These are phyloP conservation scores for Uropetala carovei DNA, from an alignment of 2,888 invertebrate species.

Conservation along the genomic window DNA sequence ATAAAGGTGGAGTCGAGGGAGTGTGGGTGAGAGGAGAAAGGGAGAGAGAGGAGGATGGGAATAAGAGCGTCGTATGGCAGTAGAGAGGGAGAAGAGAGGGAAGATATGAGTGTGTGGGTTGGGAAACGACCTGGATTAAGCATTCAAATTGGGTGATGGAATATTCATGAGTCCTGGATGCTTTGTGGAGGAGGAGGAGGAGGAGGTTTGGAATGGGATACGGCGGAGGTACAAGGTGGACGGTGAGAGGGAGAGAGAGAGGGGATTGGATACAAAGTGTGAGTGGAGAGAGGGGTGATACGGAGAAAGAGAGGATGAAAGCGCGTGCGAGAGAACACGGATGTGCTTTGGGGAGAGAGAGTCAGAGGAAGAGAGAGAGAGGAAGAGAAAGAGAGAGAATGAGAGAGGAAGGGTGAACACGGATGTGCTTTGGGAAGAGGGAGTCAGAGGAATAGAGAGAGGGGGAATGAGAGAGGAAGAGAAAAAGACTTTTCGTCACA, in stretches of 20 bases:
- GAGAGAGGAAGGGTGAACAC: no score
- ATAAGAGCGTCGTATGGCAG: not conserved
- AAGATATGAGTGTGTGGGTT: constrained; percentile 49
- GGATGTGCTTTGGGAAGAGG: no score
- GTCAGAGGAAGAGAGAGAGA: not conserved
- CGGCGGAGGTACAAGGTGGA: not conserved
- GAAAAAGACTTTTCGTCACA: no score
- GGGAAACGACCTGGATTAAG: constrained; percentile 60
- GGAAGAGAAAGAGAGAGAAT: no score
- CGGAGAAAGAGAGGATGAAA: not conserved
- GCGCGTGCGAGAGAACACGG: no score
- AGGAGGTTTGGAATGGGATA: not conserved
- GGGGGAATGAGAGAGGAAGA: no score
- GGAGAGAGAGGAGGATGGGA: not conserved
- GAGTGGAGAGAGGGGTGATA: not conserved
- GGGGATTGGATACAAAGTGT: not conserved
- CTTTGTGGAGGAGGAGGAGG: not conserved
- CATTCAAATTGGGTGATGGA: constrained; percentile 63
- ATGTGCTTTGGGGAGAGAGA: not conserved
- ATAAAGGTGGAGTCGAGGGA: not conserved
- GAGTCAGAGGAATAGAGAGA: no score
- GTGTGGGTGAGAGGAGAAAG: not conserved
- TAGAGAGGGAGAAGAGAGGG: not conserved
- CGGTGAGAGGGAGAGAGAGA: not conserved
- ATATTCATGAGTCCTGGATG: constrained; percentile 57